phyloP scores from a whole-genome alignment of 53 echinoderm and acorn worm genomes.

The Glandiceps talaboti region DNA sequence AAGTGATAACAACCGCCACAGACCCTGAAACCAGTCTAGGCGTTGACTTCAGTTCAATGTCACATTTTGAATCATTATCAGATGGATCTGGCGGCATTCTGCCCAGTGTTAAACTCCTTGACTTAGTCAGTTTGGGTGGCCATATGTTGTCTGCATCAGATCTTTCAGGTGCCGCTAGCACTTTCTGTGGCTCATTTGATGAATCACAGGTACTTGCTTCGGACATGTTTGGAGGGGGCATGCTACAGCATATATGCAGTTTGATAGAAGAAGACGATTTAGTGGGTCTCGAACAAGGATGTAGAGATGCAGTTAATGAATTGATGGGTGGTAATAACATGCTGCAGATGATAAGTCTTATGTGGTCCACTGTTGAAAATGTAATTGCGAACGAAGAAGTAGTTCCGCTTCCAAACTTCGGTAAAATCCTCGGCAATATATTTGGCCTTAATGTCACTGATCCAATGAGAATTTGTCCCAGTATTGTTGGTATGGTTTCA shows the following conservation, averaged over 20 bases:
- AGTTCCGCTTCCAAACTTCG: no score
- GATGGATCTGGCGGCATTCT: background rate
- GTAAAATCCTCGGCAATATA: no score
- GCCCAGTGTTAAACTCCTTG: no score
- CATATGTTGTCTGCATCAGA: background rate
- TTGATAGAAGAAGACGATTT: no score
- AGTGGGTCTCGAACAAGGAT: no score
- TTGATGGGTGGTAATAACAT: background rate
- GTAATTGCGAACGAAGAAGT: no score
- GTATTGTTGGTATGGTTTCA: no score
- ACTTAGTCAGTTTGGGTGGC: background rate
- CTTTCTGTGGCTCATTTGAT: slow-evolving; percentile 7
- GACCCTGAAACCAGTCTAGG: background rate
- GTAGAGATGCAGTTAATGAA: background rate
- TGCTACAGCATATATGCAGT: no score
- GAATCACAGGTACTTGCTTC: background rate
- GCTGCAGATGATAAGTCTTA: background rate
- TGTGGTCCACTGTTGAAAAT: no score
- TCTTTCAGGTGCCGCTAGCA: background rate
- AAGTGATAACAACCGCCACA: background rate
- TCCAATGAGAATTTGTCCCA: no score
- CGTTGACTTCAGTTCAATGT: background rate
- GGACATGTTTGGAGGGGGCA: background rate
- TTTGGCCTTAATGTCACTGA: no score
- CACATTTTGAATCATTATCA: background rate